Percentiles rank a stretch among this genome's conserved stretches.
These are phyloP conservation scores for Mirza zaza DNA, from an alignment of 2,113 vertebrate genomes.

Conservation along the genomic window DNA sequence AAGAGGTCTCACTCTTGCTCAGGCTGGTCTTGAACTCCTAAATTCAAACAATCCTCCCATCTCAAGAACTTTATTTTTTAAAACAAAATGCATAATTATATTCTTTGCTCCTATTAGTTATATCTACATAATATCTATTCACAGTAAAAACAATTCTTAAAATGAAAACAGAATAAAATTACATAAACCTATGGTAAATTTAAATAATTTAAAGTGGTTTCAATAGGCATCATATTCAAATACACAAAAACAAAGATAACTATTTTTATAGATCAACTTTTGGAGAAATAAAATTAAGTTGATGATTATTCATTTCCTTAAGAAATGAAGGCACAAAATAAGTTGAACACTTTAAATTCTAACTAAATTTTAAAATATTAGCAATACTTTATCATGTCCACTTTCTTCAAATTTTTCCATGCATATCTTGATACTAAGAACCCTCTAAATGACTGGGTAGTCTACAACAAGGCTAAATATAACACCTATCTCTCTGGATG, in stretches of 20 bases:
- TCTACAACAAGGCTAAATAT: background rate
- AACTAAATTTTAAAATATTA: background rate
- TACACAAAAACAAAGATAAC: background rate
- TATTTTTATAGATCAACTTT: background rate
- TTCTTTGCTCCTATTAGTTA: background rate
- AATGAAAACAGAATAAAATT: slow-evolving; percentile 41
- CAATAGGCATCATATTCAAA: background rate
- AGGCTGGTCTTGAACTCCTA: no score
- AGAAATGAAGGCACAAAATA: background rate
- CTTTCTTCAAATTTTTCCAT: background rate
- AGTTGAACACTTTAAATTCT: background rate
- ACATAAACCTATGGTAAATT: background rate
- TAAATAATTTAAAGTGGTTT: slow-evolving; percentile 27
- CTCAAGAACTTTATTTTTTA: slow-evolving; percentile 15
- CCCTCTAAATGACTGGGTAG: background rate
- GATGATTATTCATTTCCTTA: background rate
- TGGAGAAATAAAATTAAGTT: slow-evolving; percentile 42
- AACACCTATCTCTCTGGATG: background rate
- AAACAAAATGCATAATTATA: slow-evolving; percentile 40
- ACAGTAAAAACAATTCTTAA: background rate
- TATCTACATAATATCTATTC: background rate
- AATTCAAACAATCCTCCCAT: no score
- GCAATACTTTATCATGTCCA: background rate
- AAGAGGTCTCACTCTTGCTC: no score
- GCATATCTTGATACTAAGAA: background rate